phyloP scores from a whole-genome alignment of 2,888 invertebrate species.

The Entomobrya multifasciata region DNA sequence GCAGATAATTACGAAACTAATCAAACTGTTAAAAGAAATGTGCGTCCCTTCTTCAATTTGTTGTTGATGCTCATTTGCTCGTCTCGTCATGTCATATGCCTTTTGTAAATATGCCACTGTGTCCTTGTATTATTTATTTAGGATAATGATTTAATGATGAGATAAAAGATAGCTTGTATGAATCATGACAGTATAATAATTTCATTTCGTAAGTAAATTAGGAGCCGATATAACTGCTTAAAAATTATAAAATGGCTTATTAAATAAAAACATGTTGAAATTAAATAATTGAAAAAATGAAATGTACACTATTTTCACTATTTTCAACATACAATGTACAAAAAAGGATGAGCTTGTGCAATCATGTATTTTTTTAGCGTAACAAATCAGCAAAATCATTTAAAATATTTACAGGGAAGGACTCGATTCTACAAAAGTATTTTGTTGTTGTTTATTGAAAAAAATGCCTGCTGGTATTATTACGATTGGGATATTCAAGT shows the following conservation, averaged over 20 bases:
- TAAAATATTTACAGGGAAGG: too few species aligned
- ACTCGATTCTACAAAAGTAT: too few species aligned
- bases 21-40: neutral
- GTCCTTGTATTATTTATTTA: neutral
- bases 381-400: too few species aligned
- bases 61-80: constrained; percentile 11
- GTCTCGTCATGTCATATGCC: neutral
- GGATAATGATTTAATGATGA: neutral
- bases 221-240: neutral
- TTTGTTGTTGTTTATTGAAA: too few species aligned
- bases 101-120: too few species aligned
- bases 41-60: constrained; percentile 7
- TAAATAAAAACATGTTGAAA: neutral
- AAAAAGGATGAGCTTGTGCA: too few species aligned
- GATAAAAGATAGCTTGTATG: neutral
- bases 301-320: too few species aligned
- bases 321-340: too few species aligned
- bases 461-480: too few species aligned
- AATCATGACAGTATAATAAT: constrained; percentile 31
- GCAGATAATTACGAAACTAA: neutral
- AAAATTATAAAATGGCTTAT: neutral
- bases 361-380: too few species aligned
- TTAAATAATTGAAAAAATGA: constrained; percentile 18
- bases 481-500: too few species aligned
- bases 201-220: constrained; percentile 26